Evolutionary conservation across 2,113 vertebrate genomes (phyloP).

Genomic region (Crotophaga sulcirostris): DNA sequence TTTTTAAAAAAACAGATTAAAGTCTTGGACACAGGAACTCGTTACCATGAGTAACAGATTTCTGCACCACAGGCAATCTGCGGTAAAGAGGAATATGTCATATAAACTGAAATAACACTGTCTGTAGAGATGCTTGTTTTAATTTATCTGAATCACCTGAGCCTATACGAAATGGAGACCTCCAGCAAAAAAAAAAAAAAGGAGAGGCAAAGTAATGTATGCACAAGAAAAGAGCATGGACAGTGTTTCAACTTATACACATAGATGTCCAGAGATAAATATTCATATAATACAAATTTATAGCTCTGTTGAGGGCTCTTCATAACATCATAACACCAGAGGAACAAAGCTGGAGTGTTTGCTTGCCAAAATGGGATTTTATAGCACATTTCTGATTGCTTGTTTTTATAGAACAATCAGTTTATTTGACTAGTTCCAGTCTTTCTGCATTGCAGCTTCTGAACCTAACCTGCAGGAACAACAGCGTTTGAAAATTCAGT

Average conservation of each 20-base stretch:
- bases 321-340: not conserved
- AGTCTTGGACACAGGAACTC: slow-evolving; percentile 3
- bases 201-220: not conserved
- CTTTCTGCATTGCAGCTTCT: not conserved
- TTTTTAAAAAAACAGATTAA: not conserved
- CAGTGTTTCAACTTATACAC: not conserved
- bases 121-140: not conserved
- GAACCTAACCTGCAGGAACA: not conserved
- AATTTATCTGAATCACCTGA: slow-evolving; percentile 22
- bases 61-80: slow-evolving; percentile 35
- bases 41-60: slow-evolving; percentile 44
- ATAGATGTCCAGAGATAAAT: not conserved
- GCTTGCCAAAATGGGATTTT: slow-evolving; percentile 18
- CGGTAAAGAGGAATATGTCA: not conserved
- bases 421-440: not conserved
- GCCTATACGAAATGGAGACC: not conserved
- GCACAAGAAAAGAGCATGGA: not conserved
- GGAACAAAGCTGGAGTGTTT: slow-evolving; percentile 29
- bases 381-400: not conserved
- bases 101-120: slow-evolving; percentile 37
- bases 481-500: not conserved
- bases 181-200: not conserved
- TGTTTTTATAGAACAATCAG: not conserved
- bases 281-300: not conserved
- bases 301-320: not conserved